Evolutionary conservation across 2,797 vertebrate genomes (phyloP).

Genomic region (Acanthiza pusilla): DNA sequence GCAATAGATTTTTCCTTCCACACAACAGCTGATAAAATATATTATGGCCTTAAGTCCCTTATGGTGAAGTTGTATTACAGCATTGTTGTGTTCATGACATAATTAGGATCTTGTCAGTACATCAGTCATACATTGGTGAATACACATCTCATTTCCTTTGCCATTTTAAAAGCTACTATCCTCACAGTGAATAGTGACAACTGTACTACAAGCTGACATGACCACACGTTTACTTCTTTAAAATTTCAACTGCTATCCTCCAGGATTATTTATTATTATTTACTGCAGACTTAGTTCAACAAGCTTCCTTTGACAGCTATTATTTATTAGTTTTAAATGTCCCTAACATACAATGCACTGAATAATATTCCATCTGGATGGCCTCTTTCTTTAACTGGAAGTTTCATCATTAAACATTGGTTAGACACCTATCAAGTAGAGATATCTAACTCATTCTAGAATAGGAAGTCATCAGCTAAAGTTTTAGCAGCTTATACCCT

Average conservation of each 20-base stretch:
- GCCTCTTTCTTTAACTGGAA: background rate
- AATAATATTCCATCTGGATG: background rate
- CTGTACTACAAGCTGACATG: background rate
- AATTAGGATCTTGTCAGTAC: conserved; percentile 48
- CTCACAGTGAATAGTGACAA: background rate
- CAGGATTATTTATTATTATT: background rate
- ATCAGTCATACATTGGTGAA: conserved; percentile 25
- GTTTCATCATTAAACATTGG: background rate
- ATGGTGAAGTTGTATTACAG: background rate
- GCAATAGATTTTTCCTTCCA: conserved; percentile 34
- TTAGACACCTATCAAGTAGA: background rate
- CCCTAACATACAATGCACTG: background rate
- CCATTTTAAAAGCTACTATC: background rate
- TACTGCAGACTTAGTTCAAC: background rate
- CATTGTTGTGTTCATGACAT: conserved; percentile 2
- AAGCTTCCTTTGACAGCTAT: background rate
- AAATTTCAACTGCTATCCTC: conserved; percentile 6
- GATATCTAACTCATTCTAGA: background rate
- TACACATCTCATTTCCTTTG: background rate
- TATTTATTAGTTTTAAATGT: background rate
- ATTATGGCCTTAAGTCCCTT: conserved; percentile 1
- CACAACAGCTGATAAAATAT: conserved; percentile 14
- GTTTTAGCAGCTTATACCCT: background rate
- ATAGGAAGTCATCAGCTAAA: background rate
- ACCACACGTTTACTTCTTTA: background rate